phyloP scores from a whole-genome alignment of 2,797 vertebrate genomes.

The Pteropus rufus region DNA sequence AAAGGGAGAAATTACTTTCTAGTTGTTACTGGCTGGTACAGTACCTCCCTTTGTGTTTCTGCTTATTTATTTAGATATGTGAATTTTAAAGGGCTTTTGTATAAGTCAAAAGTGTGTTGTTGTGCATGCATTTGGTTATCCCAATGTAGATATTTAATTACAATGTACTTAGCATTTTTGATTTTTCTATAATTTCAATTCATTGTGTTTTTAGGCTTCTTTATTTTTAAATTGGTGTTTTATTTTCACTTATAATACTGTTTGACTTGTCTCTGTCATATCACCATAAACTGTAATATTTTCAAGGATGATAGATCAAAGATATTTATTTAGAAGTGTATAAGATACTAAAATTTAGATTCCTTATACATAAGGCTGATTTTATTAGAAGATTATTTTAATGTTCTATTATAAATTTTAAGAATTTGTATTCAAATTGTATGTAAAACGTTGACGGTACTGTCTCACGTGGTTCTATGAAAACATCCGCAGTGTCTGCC shows the following conservation, averaged over 20 bases:
- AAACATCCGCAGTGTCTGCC: not conserved
- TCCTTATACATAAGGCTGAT: slow-evolving; percentile 76
- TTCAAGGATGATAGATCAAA: slow-evolving; percentile 79
- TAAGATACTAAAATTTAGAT: slow-evolving; percentile 76
- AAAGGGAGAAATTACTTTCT: slow-evolving; percentile 76
- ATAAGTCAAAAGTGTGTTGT: slow-evolving; percentile 66
- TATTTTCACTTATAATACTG: slow-evolving; percentile 68
- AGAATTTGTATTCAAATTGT: slow-evolving; percentile 74
- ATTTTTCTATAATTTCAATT: slow-evolving; percentile 75
- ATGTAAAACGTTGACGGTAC: slow-evolving; percentile 49
- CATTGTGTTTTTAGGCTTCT: slow-evolving; percentile 71
- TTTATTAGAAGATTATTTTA: slow-evolving; percentile 82
- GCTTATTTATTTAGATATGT: slow-evolving; percentile 85
- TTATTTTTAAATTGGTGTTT: slow-evolving; percentile 73
- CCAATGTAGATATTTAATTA: slow-evolving; percentile 76
- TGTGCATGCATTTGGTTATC: slow-evolving; percentile 78
- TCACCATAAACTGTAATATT: slow-evolving; percentile 79
- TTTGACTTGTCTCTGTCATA: slow-evolving; percentile 70
- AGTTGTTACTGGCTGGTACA: slow-evolving; percentile 94
- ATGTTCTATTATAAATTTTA: slow-evolving; percentile 81
- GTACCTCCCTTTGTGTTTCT: slow-evolving; percentile 79
- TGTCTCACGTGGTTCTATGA: slow-evolving; percentile 39
- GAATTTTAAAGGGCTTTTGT: slow-evolving; percentile 76
- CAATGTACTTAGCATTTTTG: slow-evolving; percentile 67
- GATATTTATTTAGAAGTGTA: slow-evolving; percentile 84